These are phyloP conservation scores for Hippocampus zosterae DNA, from an alignment of 2,113 vertebrate species.

Conservation along the genomic window DNA sequence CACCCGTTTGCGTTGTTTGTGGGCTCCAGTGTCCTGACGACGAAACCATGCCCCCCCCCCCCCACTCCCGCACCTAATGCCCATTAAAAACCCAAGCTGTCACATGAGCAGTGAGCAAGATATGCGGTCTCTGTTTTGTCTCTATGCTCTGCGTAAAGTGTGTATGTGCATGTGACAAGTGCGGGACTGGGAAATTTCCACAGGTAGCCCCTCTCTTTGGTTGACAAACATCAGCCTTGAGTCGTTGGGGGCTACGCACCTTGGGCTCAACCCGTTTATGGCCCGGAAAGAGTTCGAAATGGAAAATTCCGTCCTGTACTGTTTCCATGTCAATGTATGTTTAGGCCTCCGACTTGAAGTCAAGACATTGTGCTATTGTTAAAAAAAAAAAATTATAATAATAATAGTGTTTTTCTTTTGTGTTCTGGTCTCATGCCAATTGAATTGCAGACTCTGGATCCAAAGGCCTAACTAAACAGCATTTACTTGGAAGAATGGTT, in stretches of 20 bases:
- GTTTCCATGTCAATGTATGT: slow-evolving; percentile 34
- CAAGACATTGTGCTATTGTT: slow-evolving; percentile 22
- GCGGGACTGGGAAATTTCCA: slow-evolving; percentile 77
- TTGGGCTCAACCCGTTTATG: slow-evolving; percentile 61
- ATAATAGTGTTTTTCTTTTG: slow-evolving; percentile 3
- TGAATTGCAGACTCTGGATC: slow-evolving; percentile 13
- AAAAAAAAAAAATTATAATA: neutral
- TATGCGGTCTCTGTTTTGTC: slow-evolving; percentile 56
- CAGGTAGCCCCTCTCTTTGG: slow-evolving; percentile 62
- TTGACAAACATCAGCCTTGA: slow-evolving; percentile 65
- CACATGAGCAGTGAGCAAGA: slow-evolving; percentile 61
- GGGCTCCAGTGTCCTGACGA: slow-evolving; percentile 67
- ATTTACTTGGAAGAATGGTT: slow-evolving; percentile 2
- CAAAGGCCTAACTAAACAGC: slow-evolving; percentile 19
- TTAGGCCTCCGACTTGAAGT: slow-evolving; percentile 25
- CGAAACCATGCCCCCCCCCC: slow-evolving; percentile 68
- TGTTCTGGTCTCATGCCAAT: slow-evolving; percentile 12
- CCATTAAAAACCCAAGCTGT: slow-evolving; percentile 69
- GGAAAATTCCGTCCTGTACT: slow-evolving; percentile 72
- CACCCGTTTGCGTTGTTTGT: slow-evolving; percentile 46
- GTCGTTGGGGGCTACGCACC: slow-evolving; percentile 55
- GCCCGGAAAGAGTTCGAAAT: slow-evolving; percentile 61
- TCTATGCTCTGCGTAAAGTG: slow-evolving; percentile 34
- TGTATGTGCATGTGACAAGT: slow-evolving; percentile 49
- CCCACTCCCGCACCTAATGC: slow-evolving; percentile 53